Conservation (phyloP, 2,888 invertebrate species). For the Cantharis rustica region DNA sequence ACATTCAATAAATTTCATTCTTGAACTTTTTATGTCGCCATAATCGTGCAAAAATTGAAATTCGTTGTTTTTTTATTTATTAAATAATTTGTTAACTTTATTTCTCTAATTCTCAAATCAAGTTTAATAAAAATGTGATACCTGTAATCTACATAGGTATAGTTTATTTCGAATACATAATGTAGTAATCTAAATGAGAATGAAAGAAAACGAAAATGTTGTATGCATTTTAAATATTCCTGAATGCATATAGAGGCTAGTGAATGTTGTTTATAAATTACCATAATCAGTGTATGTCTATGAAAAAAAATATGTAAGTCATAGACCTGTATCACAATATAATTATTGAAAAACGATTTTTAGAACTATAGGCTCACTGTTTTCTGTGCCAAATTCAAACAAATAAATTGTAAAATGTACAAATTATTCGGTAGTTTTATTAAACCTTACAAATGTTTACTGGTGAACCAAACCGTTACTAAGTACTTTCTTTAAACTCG, state of each 20-base stretch:
- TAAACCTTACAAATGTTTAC: background rate
- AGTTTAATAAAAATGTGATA: constrained; percentile 47
- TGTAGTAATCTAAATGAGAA: constrained; percentile 37
- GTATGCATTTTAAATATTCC: constrained; percentile 54
- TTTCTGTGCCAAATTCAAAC: constrained; percentile 58
- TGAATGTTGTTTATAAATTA: constrained; percentile 53
- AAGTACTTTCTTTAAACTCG: background rate
- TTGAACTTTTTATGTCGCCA: background rate
- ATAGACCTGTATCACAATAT: constrained; percentile 40
- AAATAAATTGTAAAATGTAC: constrained; percentile 52
- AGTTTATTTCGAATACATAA: constrained; percentile 37
- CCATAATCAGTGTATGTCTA: constrained; percentile 54
- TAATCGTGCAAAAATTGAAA: background rate
- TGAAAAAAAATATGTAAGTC: constrained; percentile 40
- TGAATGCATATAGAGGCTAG: constrained; percentile 55
- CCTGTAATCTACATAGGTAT: constrained; percentile 47
- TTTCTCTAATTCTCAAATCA: constrained; percentile 26
- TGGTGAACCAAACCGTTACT: background rate
- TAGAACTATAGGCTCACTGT: constrained; percentile 57
- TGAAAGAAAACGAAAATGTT: constrained; percentile 30
- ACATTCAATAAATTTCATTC: background rate
- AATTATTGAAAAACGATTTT: constrained; percentile 43
- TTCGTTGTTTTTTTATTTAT: constrained; percentile 9
- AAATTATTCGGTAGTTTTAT: constrained; percentile 34
- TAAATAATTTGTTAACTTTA: constrained; percentile 18